Base-by-base conservation (phyloP, 1,140 invertebrate genomes). In the Steinernema feltiae region DNA sequence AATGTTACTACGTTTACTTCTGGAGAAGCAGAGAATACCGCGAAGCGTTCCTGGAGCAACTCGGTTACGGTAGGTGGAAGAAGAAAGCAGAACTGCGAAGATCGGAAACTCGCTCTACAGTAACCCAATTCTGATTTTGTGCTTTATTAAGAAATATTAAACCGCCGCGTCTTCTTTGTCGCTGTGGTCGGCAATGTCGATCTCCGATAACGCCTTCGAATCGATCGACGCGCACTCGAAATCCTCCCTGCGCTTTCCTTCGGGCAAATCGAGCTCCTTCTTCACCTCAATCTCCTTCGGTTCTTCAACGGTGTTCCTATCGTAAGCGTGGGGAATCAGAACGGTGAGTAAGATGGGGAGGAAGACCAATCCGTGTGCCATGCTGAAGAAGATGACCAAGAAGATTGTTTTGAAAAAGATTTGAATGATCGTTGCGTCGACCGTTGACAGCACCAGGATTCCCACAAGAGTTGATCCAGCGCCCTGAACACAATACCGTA, bases 321-420 rank as follows among this genome's bases (percentile, higher is more conserved):
- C 53, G 24, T 63, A 21, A 63, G 53, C 53, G 53, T 78, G 24
- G 1, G 77, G 77, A 30, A 81, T 63, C 48, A 92, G 88, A n/a
- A 91, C 87, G 76, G 91, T 92, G 29, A 93, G 87, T 53, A 92
- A 86, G 2, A 93, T 91, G 0, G 92, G 92, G 70, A 93, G 85
- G 48, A 93, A 89, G 0, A 93, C 85, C 1, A 92, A 86, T n/a
- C 92, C 92, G 83, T 92, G 91, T 85, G 91, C 92, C 0, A 93
- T 85, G 1, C 92, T 92, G 84, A 92, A 92, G 29, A 90, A 63
- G 76, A 92, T 91, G 0, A 93, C 92, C 69, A 92, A 87, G 30
- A 91, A 88, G 81, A 93, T 92, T 82, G 93, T 92, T 89, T 90
- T 82, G 69, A 88, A 87, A 78, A 84, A 83, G 73, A 80, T 85